Base-by-base conservation (phyloP, 53 echinoderm and acorn worm genomes). In the Crossaster papposus region DNA sequence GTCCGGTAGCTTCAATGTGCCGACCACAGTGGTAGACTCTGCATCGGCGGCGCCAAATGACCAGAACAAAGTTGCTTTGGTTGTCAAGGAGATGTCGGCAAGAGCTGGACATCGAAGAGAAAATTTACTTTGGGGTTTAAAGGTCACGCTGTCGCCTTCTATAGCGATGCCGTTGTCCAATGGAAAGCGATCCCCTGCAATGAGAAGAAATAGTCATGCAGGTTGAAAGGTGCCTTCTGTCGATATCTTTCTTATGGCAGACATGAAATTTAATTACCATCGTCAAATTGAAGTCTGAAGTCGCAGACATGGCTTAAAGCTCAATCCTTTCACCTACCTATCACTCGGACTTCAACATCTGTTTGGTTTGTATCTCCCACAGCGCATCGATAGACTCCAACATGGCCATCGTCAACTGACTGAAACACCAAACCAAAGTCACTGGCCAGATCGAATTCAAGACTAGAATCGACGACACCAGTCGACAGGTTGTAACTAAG, bases 121-220 rank as follows among this genome's bases (percentile, higher is more conserved):
- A 30, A 55, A 72, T 53, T 30, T 85, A 30, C 20, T 51, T 13
- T 33, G 33, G 23, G 73, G 70, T 32, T 22, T 51, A 72, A 73
- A 54, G 31, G 17, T 72, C 11, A 74, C 74, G 20, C 18, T 13
- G 30, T 74, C 54, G 35, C 72, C 74, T 53, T 24, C 74, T 12
- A 54, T 54, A 22, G 55, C 55, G 23, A n/a, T 53, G 6, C 53
- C 85, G 1, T n/a, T 34, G 44, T 85, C 85, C 44, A 85, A 24
- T 53, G 85, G 85, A 54, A 85, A 74, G 0, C 24, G 31, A 73
- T 85, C 54, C 33, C 85, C 85, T 85, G 73, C 3, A 51, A 32
- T 23, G 22, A 64, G 14, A 20, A n/a, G 13, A 30, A 7, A 79
- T 2, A 30, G 15, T 28, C 0, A 17, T 29, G 18, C 15, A 28